phyloP scores from a whole-genome alignment of 1,140 invertebrate genomes.

The Solenopsis invicta region DNA sequence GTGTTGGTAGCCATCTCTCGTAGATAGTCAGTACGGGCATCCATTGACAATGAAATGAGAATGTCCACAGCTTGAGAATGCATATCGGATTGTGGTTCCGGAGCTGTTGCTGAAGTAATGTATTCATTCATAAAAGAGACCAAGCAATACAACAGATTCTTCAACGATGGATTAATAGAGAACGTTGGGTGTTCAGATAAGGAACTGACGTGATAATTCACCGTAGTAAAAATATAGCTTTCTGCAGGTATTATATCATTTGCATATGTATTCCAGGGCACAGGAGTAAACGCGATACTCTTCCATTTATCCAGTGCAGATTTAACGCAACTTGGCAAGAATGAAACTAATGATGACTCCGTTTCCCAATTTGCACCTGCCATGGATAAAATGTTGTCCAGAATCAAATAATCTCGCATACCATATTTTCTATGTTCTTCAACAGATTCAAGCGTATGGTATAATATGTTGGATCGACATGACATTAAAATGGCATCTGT shows the following conservation, averaged over 20 bases:
- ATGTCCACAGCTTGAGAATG: conserved; percentile 88
- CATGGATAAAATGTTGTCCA: conserved; percentile 89
- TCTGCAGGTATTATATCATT: conserved; percentile 94
- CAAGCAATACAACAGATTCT: conserved; percentile 90
- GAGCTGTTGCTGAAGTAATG: conserved; percentile 86
- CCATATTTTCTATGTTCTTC: conserved; percentile 86
- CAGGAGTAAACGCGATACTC: conserved; percentile 86
- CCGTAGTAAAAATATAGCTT: conserved; percentile 91
- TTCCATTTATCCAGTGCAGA: conserved; percentile 91
- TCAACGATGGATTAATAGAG: conserved; percentile 90
- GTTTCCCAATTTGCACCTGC: conserved; percentile 88
- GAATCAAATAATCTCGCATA: conserved; percentile 86
- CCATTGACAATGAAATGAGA: conserved; percentile 91
- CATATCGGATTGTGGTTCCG: conserved; percentile 85
- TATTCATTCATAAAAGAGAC: conserved; percentile 91
- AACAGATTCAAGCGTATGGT: conserved; percentile 87
- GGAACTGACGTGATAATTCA: conserved; percentile 88
- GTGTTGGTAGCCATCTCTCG: conserved; percentile 88
- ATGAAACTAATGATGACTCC: conserved; percentile 87
- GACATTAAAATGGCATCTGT: conserved; percentile 88
- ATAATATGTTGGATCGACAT: conserved; percentile 87
- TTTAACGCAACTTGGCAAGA: conserved; percentile 88
- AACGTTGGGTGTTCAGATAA: conserved; percentile 88
- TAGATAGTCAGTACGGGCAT: conserved; percentile 91
- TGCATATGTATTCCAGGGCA: conserved; percentile 89